A percentile compares a stretch with the other conserved stretches of the same genome.
These are phyloP conservation scores for Pelosia muscerda DNA, from an alignment of 2,888 invertebrate species.

Conservation along the genomic window DNA sequence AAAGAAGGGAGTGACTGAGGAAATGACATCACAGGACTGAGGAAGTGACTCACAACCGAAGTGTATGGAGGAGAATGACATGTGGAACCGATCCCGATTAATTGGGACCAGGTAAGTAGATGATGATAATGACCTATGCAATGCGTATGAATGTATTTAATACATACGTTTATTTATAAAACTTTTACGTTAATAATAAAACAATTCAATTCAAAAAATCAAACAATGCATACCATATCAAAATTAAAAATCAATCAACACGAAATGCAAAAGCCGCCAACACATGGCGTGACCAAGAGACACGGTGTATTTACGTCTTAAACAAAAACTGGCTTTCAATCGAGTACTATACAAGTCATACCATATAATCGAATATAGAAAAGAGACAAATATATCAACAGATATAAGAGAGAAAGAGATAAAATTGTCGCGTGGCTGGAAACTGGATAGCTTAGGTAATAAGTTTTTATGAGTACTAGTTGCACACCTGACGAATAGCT, in stretches of 20 bases:
- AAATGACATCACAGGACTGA: too few species aligned
- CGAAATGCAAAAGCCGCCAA: slow-evolving; percentile 25
- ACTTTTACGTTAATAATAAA: neutral
- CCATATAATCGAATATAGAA: slow-evolving; percentile 27
- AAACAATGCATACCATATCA: slow-evolving; percentile 31
- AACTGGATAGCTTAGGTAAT: slow-evolving; percentile 35
- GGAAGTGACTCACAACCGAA: too few species aligned
- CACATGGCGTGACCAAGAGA: slow-evolving; percentile 38
- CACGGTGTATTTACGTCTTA: slow-evolving; percentile 38
- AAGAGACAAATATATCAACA: slow-evolving; percentile 9
- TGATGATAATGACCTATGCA: too few species aligned
- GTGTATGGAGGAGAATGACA: too few species aligned
- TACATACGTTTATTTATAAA: neutral
- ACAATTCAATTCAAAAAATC: slow-evolving; percentile 9
- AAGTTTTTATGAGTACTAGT: slow-evolving; percentile 40
- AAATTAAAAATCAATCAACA: slow-evolving; percentile 35
- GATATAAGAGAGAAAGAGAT: slow-evolving; percentile 36
- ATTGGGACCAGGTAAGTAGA: too few species aligned
- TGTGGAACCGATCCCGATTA: too few species aligned
- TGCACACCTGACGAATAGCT: slow-evolving; percentile 40
- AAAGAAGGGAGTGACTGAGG: too few species aligned
- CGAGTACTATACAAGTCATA: slow-evolving; percentile 46
- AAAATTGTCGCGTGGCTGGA: slow-evolving; percentile 51
- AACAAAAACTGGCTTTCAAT: slow-evolving; percentile 50
- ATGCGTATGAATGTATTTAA: neutral